Conservation (phyloP, 2,113 vertebrate genomes). For the Onychostoma macrolepis region DNA sequence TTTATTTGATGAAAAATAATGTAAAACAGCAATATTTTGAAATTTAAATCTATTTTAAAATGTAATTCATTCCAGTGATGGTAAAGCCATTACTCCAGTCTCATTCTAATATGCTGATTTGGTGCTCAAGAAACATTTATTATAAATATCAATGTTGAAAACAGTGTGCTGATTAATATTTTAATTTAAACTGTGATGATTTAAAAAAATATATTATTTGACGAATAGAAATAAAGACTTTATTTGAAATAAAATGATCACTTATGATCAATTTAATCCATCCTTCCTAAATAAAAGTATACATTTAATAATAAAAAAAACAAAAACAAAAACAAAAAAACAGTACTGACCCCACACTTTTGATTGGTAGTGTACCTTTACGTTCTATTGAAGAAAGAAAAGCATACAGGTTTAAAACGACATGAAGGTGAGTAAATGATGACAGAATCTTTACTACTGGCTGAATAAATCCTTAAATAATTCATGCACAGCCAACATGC, state of each 20-base stretch:
- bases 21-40: neutral
- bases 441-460: neutral
- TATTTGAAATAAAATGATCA: neutral
- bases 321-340: neutral
- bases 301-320: neutral
- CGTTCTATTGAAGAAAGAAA: neutral
- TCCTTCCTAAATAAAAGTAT: neutral
- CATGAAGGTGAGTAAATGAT: neutral
- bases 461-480: constrained; percentile 5
- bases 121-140: neutral
- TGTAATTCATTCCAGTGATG: neutral
- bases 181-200: neutral
- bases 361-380: neutral
- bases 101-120: neutral
- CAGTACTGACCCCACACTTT: neutral
- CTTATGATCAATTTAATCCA: neutral
- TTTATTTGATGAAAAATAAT: neutral
- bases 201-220: neutral
- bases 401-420: neutral
- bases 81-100: neutral
- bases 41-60: neutral
- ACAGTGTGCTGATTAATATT: neutral
- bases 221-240: neutral
- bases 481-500: constrained; percentile 19
- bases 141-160: neutral